phyloP scores from a whole-genome alignment of 2,888 invertebrate species.

The Lasius fuliginosus region DNA sequence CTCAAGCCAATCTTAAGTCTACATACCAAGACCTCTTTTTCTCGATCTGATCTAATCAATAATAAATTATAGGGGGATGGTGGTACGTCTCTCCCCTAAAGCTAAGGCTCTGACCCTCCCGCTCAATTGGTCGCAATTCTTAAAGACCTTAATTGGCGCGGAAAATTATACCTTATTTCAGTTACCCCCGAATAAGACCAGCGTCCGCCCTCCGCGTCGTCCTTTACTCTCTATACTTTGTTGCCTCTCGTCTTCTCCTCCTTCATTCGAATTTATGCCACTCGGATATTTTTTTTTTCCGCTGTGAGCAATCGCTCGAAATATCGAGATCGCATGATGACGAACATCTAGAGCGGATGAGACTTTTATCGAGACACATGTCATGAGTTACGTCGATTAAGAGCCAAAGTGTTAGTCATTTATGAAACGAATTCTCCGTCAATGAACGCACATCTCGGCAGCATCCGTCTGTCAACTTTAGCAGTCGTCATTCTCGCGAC shows the following conservation, averaged over 20 bases:
- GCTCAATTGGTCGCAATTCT: constrained; percentile 86
- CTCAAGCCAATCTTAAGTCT: constrained; percentile 65
- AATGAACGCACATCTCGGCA: constrained; percentile 17
- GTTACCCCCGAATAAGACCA: constrained; percentile 76
- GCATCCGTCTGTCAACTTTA: constrained; percentile 8
- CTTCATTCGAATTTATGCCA: constrained; percentile 53
- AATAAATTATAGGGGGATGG: constrained; percentile 85
- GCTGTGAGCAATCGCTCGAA: constrained; percentile 46
- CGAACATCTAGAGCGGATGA: background rate
- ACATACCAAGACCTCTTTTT: constrained; percentile 70
- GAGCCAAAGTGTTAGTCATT: constrained; percentile 25
- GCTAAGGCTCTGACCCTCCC: constrained; percentile 85
- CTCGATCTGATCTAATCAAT: constrained; percentile 85
- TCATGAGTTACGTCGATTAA: constrained; percentile 10
- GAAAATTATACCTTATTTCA: constrained; percentile 86
- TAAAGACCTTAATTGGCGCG: constrained; percentile 87
- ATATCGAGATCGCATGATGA: constrained; percentile 46
- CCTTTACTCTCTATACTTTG: constrained; percentile 49
- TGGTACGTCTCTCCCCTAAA: constrained; percentile 82
- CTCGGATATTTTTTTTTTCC: constrained; percentile 70
- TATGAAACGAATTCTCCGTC: constrained; percentile 31
- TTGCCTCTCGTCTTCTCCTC: constrained; percentile 42
- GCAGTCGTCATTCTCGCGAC: constrained; percentile 24
- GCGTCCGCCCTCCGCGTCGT: constrained; percentile 50
- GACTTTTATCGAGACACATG: constrained; percentile 14